A percentile compares a stretch with the other conserved stretches of the same genome.
Conservation (phyloP, 1,140 invertebrate species). For the Hermatobates lingyangjiaoensis region DNA sequence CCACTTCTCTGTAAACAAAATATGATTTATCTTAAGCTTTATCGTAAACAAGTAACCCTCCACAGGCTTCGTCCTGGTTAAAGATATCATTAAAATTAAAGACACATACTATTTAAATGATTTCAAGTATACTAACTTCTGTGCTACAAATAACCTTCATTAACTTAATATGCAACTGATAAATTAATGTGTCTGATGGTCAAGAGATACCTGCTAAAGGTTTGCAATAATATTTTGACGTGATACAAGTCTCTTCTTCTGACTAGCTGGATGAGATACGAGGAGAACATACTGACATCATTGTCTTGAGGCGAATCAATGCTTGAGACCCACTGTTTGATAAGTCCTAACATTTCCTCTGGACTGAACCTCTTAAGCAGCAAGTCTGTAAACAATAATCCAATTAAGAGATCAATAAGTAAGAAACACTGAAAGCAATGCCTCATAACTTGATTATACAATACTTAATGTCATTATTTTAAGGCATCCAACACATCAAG, state of each 20-base stretch:
- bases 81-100: too few relatives aligned
- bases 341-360: constrained; percentile 25
- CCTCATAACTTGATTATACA: neutral
- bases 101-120: too few relatives aligned
- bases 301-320: constrained; percentile 25
- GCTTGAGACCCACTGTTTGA: constrained; percentile 29
- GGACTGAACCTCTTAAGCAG: constrained; percentile 17
- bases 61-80: too few relatives aligned
- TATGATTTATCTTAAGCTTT: too few relatives aligned
- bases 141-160: too few relatives aligned
- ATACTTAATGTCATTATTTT: neutral
- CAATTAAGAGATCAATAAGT: neutral
- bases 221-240: constrained; percentile 22
- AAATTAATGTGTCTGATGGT: too few relatives aligned
- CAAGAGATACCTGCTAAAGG: constrained; percentile 25
- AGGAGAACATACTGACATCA: constrained; percentile 27
- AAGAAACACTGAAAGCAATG: neutral
- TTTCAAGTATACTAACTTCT: too few relatives aligned
- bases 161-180: too few relatives aligned
- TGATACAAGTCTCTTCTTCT: constrained; percentile 25
- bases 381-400: neutral
- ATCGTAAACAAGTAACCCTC: too few relatives aligned
- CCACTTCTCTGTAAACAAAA: too few relatives aligned
- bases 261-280: constrained; percentile 26
- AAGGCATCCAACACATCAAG: too few relatives aligned